Evolutionary conservation across 2,113 vertebrate genomes (phyloP), one percentile per base, ranked within the genome.

Genomic region (Notechis scutatus): DNA sequence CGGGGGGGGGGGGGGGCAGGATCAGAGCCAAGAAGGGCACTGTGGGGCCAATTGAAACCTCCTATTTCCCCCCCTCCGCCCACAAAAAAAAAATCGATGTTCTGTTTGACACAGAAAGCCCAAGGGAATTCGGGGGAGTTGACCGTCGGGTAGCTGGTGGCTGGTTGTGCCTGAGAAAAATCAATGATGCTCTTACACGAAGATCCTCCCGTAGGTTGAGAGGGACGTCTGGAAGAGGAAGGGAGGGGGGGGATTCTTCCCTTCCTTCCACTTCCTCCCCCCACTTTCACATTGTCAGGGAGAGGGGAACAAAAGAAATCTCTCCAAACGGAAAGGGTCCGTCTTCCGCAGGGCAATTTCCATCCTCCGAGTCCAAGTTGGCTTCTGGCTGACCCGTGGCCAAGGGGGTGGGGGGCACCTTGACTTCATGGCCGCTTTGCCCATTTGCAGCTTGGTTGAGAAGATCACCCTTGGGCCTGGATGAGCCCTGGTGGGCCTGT

Each of bases 131-230:
- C 91, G 94, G 95, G 93, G 94, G 90, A 91, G 87, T 86, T 87
- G n/a, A 21, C 92, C 2, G 47, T 21, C 29, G 81, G 85, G 92
- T 85, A 54, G 94, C 91, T 90, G 88, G 92, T 91, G 92, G 90
- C 93, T 92, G 93, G 91, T 88, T 89, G 92, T 92, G 93, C 90
- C 81, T 85, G 29, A 59, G 69, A 45, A 91, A 94, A 95, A 95
- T 95, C 95, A 88, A 95, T 95, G 93, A 47, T 91, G 57, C 89
- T 85, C 89, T 92, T 93, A 95, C 93, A 93, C 47, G 47, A 47
- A 91, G 18, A 74, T 52, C 54, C 90, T 87, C 91, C 18, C 18
- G 29, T 93, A 52, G 88, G 92, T 90, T 56, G 92, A 90, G 92
- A 93, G 74, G 42, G 61, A 47, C 1, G 20, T 23, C n/a, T 74